Base-by-base conservation (phyloP, 2,888 invertebrate species). In the Drosophila colorata region DNA sequence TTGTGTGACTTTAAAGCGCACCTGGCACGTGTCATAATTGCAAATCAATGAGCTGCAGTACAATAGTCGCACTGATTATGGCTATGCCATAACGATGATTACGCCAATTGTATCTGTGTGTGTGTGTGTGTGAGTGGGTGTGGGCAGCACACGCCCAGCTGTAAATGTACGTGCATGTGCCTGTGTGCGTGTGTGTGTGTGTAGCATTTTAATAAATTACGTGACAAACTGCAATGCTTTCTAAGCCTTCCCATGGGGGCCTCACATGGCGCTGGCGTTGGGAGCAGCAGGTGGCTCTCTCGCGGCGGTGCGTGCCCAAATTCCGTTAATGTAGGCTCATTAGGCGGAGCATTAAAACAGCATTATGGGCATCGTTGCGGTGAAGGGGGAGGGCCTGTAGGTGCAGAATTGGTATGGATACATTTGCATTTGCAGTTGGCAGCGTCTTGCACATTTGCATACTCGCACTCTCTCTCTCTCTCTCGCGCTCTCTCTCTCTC, bases 121-220 rank as follows among this genome's bases (percentile, higher is more conserved):
- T 47, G 46, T 60, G 40, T 70, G 56, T 61, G 38, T 61, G 46
- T 49, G 61, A 46, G 6, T 41, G 41, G 9, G 20, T 52, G 48
- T 51, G 52, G 40, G 59, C 37, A 33, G 33, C 37, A 35, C 51
- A 58, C 57, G 58, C 53, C 56, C 46, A 49, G 28, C 38, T 58
- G 20, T 46, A 14, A 40, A 56, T 51, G 64, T 43, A 60, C 63
- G 74, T 60, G 73, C 56, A 53, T 68, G n/a, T 25, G 18, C 23
- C 31, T 48, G 7, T 28, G 14, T 59, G 38, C 58, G 25, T 46
- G 52, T 64, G 58, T 69, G 66, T 75, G 78, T 82, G 88, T 87
- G 64, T 57, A 65, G 85, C 82, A 82, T 85, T 85, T 88, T 88
- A 87, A 86, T 86, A 88, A 86, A 86, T 86, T 86, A 86, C 86